Evolutionary conservation across 2,113 vertebrate genomes (phyloP).

Genomic region (Chaetodon auriga): DNA sequence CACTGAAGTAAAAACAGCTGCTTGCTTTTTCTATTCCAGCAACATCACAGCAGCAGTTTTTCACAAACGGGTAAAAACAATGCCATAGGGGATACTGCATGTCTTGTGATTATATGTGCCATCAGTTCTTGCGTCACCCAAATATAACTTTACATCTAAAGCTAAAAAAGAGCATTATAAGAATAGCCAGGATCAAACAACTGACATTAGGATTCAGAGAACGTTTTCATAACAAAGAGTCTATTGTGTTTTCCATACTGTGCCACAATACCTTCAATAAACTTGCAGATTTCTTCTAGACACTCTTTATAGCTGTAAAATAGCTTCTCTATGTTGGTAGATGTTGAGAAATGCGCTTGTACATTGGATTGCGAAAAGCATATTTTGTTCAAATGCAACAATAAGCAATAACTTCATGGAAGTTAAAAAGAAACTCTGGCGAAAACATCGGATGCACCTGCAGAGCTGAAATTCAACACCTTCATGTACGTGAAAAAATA

Average conservation of each 20-base stretch:
- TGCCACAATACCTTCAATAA: neutral
- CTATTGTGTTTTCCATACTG: neutral
- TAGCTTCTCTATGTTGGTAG: neutral
- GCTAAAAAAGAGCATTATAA: neutral
- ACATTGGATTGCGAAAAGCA: neutral
- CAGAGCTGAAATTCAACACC: neutral
- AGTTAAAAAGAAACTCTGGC: neutral
- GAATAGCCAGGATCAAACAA: neutral
- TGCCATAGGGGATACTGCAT: neutral
- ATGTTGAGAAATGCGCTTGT: neutral
- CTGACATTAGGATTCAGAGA: neutral
- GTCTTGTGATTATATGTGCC: neutral
- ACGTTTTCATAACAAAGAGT: neutral
- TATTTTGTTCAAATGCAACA: neutral
- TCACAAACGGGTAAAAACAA: neutral
- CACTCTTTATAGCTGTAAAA: neutral
- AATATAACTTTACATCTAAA: neutral
- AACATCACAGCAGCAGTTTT: neutral
- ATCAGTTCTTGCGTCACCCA: neutral
- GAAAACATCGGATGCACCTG: slow-evolving; percentile 5
- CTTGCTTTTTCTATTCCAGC: neutral
- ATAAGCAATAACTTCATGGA: neutral
- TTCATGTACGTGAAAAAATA: neutral
- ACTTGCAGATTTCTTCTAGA: neutral
- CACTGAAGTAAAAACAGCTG: neutral